Evolutionary conservation across 2,888 invertebrate species (phyloP), one percentile per base, ranked within the genome.

Genomic region (Metalampra italica): DNA sequence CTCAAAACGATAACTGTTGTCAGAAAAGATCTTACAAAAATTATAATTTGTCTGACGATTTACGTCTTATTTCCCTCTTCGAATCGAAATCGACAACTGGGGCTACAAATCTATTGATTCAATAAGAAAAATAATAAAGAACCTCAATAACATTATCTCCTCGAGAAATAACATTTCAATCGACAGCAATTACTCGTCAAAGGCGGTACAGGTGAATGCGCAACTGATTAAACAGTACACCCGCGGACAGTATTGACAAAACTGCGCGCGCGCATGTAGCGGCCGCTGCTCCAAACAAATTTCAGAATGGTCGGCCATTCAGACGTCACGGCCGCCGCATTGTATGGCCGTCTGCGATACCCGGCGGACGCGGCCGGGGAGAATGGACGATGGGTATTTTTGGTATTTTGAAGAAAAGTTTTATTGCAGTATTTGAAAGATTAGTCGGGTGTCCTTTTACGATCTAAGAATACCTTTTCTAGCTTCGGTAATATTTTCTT

Each of bases 151-250:
- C 46, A 40, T 46, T 40, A 46, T 32, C 34, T 29, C 22, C 11
- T 11, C 14, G 12, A 40, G 15, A 39, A 39, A 65, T 76, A 79
- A 84, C 84, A 80, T 82, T 84, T 85, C 84, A 85, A 84, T 84
- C 78, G 76, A 55, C 68, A 69, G 76, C 86, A 88, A 89, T 89
- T 88, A 87, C 85, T 87, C 87, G 82, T 85, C 81, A 85, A 73
- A 71, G 84, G 84, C 84, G 86, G 84, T 88, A 85, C 86, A 81
- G 73, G 66, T 87, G 87, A 87, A 89, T 89, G 76, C 79, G 67
- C 57, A 66, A 66, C 76, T 82, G 86, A 86, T 86, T 86, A 84
- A 84, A 84, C 79, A 80, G 82, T 83, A 81, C 75, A 68, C 62
- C 61, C 63, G 66, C 65, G 64, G 87, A 84, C 86, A 83, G 79